Base-by-base conservation (phyloP, 37 sponge, comb jelly and placozoan genomes). In the Agelas oroides region DNA sequence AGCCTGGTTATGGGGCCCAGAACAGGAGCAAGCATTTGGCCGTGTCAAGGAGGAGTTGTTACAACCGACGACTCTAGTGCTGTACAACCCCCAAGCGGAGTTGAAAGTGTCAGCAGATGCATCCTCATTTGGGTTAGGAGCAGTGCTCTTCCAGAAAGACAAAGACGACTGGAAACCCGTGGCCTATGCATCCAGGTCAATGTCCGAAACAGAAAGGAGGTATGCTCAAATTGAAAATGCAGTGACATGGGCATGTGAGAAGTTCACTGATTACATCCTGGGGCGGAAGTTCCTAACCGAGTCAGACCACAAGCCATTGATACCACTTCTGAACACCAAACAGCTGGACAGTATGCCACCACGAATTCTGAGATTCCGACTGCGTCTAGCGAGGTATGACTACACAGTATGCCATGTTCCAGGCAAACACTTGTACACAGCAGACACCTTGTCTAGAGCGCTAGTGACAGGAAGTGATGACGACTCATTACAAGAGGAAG, bases 1-100 rank as follows among this genome's bases (percentile, higher is more conserved):
- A 83, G 41, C 78, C 46, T 88, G 84, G 89, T 3, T 82, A 35
- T 82, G 89, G 89, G 84, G 84, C 0, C 71, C 63, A 20, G 34
- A 1, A 14, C 89, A 88, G 20, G 71, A 75, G 16, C 75, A 65
- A 57, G 77, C 78, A 20, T 88, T 88, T 60, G 3, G 25, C 5
- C 35, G 46, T 15, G n/a, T 87, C 57, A 79, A 87, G 57, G 68
- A 37, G 23, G 80, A 73, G n/a, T 56, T 80, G 8, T 14, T 70
- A 18, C 30, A 0, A 23, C 75, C 88, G 8, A 8, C 75, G 6
- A 76, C 73, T 28, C 72, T 61, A 14, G 62, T 13, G 2, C 27
- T 61, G 14, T 61, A 14, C 62, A 13, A 61, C 27, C 62, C 62
- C 3, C 5, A 61, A 2, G 12, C 14, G 12, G 27, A 61, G 14